These are phyloP conservation scores for Eristalis pertinax DNA, from an alignment of 2,888 invertebrate species.

Conservation along the genomic window DNA sequence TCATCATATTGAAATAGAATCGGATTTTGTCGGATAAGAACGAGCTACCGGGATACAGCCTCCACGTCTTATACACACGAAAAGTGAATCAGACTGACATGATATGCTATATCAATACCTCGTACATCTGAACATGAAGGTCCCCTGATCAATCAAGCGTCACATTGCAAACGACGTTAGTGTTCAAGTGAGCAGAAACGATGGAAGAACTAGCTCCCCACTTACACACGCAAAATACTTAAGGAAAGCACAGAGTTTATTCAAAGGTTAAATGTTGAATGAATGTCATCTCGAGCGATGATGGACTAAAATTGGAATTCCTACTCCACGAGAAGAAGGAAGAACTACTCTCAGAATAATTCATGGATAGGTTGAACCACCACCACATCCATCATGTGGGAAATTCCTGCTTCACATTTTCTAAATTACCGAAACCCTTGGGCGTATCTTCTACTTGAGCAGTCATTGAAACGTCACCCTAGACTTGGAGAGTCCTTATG, in stretches of 20 bases:
- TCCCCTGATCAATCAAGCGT: no score
- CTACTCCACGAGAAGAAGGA: not conserved
- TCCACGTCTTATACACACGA: no score
- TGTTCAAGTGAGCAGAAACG: no score
- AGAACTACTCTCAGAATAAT: not conserved
- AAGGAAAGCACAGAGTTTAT: not conserved
- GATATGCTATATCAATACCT: no score
- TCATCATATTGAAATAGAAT: no score
- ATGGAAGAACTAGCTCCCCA: no score
- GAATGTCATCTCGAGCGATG: not conserved
- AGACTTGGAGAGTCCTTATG: not conserved
- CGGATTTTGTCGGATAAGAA: no score
- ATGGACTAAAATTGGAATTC: not conserved
- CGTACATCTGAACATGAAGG: no score
- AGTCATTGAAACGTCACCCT: not conserved
- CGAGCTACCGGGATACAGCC: no score
- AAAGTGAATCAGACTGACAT: no score
- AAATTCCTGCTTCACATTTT: not conserved
- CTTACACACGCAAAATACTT: no score
- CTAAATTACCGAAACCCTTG: not conserved
- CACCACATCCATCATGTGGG: not conserved
- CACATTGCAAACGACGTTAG: no score
- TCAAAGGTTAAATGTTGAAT: not conserved
- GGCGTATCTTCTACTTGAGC: not conserved
- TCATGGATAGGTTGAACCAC: not conserved